Percentiles rank a stretch among this genome's conserved stretches.
These are phyloP conservation scores for Ptilodon capucinus DNA, from an alignment of 2,888 invertebrate species.

Conservation along the genomic window DNA sequence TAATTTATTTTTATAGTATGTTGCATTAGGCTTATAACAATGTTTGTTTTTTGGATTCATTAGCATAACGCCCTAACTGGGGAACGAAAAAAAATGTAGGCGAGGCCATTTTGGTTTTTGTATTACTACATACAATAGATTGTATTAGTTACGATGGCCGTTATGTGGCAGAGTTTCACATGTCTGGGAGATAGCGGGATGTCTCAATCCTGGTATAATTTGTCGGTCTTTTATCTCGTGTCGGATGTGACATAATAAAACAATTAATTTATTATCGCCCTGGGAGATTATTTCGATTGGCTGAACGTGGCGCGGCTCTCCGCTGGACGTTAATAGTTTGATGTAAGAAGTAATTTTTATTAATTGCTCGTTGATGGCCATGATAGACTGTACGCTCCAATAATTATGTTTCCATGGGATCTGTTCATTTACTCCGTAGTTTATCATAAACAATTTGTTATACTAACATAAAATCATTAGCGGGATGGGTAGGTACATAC, in stretches of 20 bases:
- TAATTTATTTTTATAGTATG: conserved; percentile 82
- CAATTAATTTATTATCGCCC: conserved; percentile 77
- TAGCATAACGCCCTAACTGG: conserved; percentile 78
- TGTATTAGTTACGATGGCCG: conserved; percentile 63
- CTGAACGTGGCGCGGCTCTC: conserved; percentile 67
- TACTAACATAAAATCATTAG: background rate
- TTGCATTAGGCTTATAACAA: conserved; percentile 81
- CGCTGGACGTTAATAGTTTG: conserved; percentile 75
- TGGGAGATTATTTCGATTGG: conserved; percentile 72
- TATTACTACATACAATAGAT: conserved; percentile 52
- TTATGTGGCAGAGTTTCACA: conserved; percentile 58
- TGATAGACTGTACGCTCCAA: conserved; percentile 46
- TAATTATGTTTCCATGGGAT: conserved; percentile 56
- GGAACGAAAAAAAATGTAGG: conserved; percentile 54
- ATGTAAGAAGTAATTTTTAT: conserved; percentile 77
- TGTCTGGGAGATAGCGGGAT: conserved; percentile 76
- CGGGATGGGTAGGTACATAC: too few relatives aligned
- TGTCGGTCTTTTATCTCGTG: conserved; percentile 73
- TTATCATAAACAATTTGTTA: conserved; percentile 2
- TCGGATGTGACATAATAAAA: conserved; percentile 77
- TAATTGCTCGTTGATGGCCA: conserved; percentile 75
- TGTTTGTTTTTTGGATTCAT: conserved; percentile 81
- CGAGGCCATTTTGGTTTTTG: conserved; percentile 64
- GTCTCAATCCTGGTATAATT: conserved; percentile 77
- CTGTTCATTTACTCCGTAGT: conserved; percentile 19